Evolutionary conservation across 2,797 vertebrate species (phyloP).

Genomic region (Mustela erminea): DNA sequence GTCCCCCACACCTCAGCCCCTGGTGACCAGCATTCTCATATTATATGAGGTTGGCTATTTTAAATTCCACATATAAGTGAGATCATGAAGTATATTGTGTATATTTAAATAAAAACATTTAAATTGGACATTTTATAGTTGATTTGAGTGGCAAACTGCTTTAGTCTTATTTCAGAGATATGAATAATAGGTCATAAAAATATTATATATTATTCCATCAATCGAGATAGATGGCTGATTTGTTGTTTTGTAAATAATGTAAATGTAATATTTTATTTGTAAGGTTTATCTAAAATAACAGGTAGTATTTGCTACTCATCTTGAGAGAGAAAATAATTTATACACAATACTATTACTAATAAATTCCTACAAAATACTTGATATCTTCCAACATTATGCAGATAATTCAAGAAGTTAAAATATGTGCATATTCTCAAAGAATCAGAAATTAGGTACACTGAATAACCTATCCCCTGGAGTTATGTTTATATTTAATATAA

Average conservation of each 20-base stretch:
- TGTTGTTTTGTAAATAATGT: constrained; percentile 57
- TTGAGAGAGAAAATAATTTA: constrained; percentile 26
- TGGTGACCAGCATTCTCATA: neutral
- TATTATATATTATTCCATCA: neutral
- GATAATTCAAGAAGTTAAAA: constrained; percentile 25
- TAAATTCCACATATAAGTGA: neutral
- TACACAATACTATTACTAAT: neutral
- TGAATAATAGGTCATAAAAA: constrained; percentile 36
- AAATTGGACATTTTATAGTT: neutral
- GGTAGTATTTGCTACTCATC: constrained; percentile 49
- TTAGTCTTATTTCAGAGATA: constrained; percentile 28
- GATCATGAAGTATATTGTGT: neutral
- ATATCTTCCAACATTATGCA: neutral
- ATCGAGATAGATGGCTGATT: neutral
- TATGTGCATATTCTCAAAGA: neutral
- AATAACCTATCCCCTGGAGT: neutral
- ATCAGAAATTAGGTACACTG: neutral
- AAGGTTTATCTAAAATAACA: constrained; percentile 31
- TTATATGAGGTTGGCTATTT: neutral
- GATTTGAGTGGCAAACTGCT: constrained; percentile 22
- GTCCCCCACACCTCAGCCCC: rapidly evolving
- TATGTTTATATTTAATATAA: neutral
- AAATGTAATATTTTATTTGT: constrained; percentile 55
- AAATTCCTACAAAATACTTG: constrained; percentile 16
- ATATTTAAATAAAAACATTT: neutral